phyloP scores from a whole-genome alignment of 1,140 invertebrate genomes.

The Drosophila asahinai region DNA sequence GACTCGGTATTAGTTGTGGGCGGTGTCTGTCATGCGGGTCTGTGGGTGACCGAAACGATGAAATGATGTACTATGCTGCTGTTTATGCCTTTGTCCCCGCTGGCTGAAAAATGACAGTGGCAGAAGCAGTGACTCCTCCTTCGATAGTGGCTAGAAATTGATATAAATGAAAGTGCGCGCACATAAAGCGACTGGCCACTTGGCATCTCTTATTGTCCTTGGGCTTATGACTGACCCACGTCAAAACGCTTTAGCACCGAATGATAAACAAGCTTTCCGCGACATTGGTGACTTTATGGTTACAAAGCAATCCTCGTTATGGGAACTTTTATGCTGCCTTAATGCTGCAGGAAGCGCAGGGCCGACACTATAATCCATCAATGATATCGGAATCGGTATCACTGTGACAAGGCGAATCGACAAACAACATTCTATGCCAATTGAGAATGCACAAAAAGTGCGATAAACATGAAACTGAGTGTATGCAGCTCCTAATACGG shows the following conservation, averaged over 20 bases:
- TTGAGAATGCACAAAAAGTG: conserved; percentile 34
- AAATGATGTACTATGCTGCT: conserved; percentile 49
- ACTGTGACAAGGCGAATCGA: conserved; percentile 46
- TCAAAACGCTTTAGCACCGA: conserved; percentile 62
- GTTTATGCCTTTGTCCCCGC: conserved; percentile 13
- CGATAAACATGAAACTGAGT: conserved; percentile 49
- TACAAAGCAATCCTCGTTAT: conserved; percentile 22
- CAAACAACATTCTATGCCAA: conserved; percentile 54
- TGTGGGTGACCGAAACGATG: conserved; percentile 53
- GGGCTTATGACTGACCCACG: conserved; percentile 52
- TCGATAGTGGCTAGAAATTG: conserved; percentile 54
- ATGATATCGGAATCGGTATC: conserved; percentile 9
- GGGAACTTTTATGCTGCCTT: conserved; percentile 3
- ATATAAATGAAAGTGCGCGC: conserved; percentile 73
- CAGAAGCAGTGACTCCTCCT: conserved; percentile 11
- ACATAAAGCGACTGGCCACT: conserved; percentile 57
- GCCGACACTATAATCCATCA: conserved; percentile 25
- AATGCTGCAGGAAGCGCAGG: conserved; percentile 61
- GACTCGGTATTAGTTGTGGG: conserved; percentile 19
- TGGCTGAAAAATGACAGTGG: conserved; percentile 64
- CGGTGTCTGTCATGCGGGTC: conserved; percentile 25
- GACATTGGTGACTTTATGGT: conserved; percentile 59
- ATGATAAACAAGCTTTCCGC: conserved; percentile 70
- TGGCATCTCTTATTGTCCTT: conserved; percentile 59
- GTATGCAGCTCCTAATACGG: conserved; percentile 60